These are phyloP conservation scores for Centropus unirufus DNA, from an alignment of 2,113 vertebrate genomes.

Conservation along the genomic window DNA sequence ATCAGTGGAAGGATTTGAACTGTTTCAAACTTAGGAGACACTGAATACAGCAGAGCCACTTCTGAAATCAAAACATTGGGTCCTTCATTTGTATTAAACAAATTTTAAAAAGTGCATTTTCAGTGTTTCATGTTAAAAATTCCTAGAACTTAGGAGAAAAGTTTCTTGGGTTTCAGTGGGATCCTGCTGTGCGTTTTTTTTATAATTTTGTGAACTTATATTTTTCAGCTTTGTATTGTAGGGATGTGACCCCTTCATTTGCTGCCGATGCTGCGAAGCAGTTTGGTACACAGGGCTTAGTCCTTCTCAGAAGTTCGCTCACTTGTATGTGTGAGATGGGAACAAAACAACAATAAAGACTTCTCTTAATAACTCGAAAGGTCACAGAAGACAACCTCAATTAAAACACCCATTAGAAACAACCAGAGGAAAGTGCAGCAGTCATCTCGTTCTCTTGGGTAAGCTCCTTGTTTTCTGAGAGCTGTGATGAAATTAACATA, in stretches of 20 bases:
- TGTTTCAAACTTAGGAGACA: background rate
- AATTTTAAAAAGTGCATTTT: background rate
- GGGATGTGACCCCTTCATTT: background rate
- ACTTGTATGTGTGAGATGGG: background rate
- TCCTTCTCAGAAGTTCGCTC: background rate
- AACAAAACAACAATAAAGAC: background rate
- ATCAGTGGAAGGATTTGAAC: background rate
- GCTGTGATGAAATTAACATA: background rate
- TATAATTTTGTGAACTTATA: background rate
- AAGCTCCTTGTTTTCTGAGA: background rate
- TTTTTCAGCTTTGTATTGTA: background rate
- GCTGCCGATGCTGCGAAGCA: background rate
- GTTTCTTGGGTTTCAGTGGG: background rate
- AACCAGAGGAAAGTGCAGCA: background rate
- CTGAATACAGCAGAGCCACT: background rate
- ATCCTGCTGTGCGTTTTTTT: background rate
- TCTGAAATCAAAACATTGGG: background rate
- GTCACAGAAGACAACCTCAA: background rate
- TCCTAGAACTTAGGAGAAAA: background rate
- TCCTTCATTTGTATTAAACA: background rate
- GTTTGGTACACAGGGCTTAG: background rate
- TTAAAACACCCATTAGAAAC: background rate
- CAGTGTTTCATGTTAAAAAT: background rate
- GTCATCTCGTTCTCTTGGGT: background rate
- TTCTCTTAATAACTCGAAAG: background rate